Evolutionary conservation across 2,113 vertebrate genomes (phyloP).

Genomic region (Plectropomus leopardus): DNA sequence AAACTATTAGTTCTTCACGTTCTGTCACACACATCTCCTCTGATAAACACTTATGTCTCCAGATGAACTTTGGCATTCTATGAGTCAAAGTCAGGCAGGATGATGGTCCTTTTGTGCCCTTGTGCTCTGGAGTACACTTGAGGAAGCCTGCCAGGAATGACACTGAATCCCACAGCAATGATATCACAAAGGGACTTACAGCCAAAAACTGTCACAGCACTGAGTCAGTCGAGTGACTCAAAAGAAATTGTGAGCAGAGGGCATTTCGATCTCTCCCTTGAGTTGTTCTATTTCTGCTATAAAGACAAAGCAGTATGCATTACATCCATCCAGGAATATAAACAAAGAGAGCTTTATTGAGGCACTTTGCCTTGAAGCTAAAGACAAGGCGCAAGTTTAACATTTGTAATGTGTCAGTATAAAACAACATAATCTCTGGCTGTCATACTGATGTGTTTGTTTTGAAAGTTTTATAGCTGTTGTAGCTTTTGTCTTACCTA

Average conservation of each 20-base stretch:
- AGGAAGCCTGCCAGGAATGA: conserved; percentile 23
- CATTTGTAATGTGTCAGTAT: neutral
- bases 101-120: conserved; percentile 8
- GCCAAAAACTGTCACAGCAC: conserved; percentile 26
- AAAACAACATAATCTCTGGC: neutral
- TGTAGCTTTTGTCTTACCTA: neutral
- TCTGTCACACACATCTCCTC: neutral
- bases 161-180: conserved; percentile 29
- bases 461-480: conserved; percentile 13
- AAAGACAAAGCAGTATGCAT: neutral
- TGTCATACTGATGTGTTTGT: conserved; percentile 1
- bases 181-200: conserved; percentile 7
- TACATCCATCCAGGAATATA: neutral
- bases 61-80: conserved; percentile 14
- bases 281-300: neutral
- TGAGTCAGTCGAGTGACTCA: conserved; percentile 18
- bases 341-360: conserved; percentile 1
- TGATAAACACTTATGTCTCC: conserved; percentile 1
- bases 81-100: neutral
- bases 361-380: neutral
- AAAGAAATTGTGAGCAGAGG: neutral
- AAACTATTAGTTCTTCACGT: too few species aligned
- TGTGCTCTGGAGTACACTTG: conserved; percentile 1
- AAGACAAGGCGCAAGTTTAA: neutral
- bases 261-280: neutral